phyloP scores from a whole-genome alignment of 2,888 invertebrate species.

The Scaptomyza parva region DNA sequence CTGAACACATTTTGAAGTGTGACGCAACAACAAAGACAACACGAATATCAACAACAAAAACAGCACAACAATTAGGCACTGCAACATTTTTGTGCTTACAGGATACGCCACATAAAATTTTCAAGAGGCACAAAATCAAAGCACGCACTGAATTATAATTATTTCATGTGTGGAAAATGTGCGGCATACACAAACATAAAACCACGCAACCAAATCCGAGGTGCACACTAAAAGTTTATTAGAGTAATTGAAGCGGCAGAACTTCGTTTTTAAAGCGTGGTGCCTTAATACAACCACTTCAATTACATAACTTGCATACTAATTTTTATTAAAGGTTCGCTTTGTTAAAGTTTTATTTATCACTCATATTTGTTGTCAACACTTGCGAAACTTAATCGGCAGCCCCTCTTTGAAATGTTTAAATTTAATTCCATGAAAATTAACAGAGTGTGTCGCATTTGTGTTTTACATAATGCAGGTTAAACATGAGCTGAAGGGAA shows the following conservation, averaged over 20 bases:
- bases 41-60: background rate
- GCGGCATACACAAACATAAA: constrained; percentile 59
- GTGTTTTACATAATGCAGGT: constrained; percentile 62
- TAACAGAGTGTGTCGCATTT: constrained; percentile 68
- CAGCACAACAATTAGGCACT: constrained; percentile 27
- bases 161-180: constrained; percentile 71
- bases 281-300: background rate
- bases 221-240: constrained; percentile 19
- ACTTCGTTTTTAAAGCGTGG: no score
- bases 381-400: constrained; percentile 5
- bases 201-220: constrained; percentile 40
- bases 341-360: background rate
- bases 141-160: constrained; percentile 76
- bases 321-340: background rate
- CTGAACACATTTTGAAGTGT: constrained; percentile 37
- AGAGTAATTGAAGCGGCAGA: background rate
- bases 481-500: constrained; percentile 21
- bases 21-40: constrained; percentile 15
- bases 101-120: constrained; percentile 65
- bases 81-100: constrained; percentile 60
- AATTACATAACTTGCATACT: background rate
- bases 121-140: constrained; percentile 73
- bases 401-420: constrained; percentile 20
- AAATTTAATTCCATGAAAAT: constrained; percentile 70
- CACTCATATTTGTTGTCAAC: background rate